These are phyloP conservation scores for Cavia aperea DNA, from an alignment of 2,113 vertebrate genomes.

Conservation along the genomic window DNA sequence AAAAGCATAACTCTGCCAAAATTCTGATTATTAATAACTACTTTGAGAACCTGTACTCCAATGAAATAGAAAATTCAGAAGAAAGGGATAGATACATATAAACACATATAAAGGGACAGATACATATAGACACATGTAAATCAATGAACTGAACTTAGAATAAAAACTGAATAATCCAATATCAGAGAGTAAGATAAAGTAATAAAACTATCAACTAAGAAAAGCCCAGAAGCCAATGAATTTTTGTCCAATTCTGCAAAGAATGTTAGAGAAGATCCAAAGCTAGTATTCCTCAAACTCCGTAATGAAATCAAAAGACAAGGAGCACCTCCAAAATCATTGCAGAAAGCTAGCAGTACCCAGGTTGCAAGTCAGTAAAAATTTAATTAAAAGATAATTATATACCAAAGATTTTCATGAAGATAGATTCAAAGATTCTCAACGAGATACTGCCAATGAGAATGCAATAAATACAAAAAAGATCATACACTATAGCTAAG, in stretches of 20 bases:
- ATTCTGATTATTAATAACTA: too few species aligned
- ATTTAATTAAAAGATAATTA: background rate
- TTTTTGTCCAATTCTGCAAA: too few species aligned
- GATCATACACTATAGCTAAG: background rate
- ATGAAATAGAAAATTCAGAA: too few species aligned
- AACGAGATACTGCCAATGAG: background rate
- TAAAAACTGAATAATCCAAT: background rate
- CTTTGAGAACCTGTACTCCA: too few species aligned
- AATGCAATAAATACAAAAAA: background rate
- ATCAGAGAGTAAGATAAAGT: background rate
- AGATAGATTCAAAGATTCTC: background rate
- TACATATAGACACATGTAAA: background rate
- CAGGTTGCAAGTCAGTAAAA: background rate
- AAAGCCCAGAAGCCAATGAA: too few species aligned
- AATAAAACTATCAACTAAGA: background rate
- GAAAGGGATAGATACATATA: background rate
- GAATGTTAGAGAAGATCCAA: too few species aligned
- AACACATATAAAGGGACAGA: background rate
- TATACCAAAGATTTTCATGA: background rate
- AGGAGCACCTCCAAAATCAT: too few species aligned
- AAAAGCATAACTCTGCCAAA: background rate
- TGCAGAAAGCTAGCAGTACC: background rate
- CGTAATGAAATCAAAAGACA: too few species aligned
- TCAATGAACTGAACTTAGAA: background rate
- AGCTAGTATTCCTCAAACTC: too few species aligned